Percentiles rank a stretch among this genome's conserved stretches.
Conservation (phyloP, 2,113 vertebrate species). For the Synodontis membranacea region DNA sequence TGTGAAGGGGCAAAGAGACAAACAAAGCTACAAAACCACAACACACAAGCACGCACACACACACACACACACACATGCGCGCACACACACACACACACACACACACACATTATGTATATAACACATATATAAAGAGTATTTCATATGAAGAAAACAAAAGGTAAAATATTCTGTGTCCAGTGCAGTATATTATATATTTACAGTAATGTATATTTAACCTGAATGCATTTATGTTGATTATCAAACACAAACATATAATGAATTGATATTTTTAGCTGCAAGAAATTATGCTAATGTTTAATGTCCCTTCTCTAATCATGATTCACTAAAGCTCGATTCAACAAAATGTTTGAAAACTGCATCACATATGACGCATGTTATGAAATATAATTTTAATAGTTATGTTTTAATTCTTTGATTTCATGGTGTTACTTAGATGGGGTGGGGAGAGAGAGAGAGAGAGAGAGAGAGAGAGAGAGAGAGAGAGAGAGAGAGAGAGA, state of each 20-base stretch:
- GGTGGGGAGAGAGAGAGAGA: too few species aligned
- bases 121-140: too few species aligned
- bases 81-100: not conserved
- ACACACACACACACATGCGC: not conserved
- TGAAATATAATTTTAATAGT: not conserved
- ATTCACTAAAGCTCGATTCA: not conserved
- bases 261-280: too few species aligned
- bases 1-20: constrained; percentile 16
- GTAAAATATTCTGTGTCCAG: not conserved
- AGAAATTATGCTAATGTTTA: not conserved
- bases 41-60: not conserved
- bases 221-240: not conserved
- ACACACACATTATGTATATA: too few species aligned
- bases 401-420: not conserved
- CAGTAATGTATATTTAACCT: not conserved
- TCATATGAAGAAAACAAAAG: not conserved
- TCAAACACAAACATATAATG: too few species aligned
- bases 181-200: not conserved
- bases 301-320: not conserved
- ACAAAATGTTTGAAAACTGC: not conserved
- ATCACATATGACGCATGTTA: not conserved
- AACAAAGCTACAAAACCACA: constrained; percentile 2
- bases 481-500: constrained; percentile 7
- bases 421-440: not conserved
- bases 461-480: not conserved